A percentile compares a stretch with the other conserved stretches of the same genome.
These are phyloP conservation scores for Sycophaga agraensis DNA, from an alignment of 1,140 invertebrate genomes.

Conservation along the genomic window DNA sequence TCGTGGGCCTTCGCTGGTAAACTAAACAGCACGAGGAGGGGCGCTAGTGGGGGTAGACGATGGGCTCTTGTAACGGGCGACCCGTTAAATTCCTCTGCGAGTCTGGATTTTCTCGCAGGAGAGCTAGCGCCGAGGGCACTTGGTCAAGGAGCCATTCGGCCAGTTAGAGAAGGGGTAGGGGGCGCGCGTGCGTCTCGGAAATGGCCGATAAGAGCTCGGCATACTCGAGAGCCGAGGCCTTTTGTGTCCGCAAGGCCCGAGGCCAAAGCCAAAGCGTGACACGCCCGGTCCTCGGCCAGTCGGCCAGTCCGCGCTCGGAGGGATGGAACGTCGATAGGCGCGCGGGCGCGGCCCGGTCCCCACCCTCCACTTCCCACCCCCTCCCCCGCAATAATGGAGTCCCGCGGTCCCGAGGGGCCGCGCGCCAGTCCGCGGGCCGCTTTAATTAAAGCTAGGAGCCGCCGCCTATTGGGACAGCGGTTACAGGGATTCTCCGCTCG, in stretches of 20 bases:
- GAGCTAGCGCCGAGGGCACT: slow-evolving; percentile 16
- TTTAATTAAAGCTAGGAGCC: too few relatives aligned
- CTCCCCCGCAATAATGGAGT: slow-evolving; percentile 32
- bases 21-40: not conserved
- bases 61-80: not conserved
- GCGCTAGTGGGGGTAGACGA: not conserved
- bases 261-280: too few relatives aligned
- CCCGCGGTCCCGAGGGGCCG: too few relatives aligned
- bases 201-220: slow-evolving; percentile 41
- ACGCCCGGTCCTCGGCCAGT: too few relatives aligned
- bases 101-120: slow-evolving; percentile 12
- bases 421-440: too few relatives aligned
- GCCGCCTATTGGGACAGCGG: too few relatives aligned
- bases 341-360: too few relatives aligned
- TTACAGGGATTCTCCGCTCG: too few relatives aligned
- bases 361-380: too few relatives aligned
- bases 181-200: slow-evolving; percentile 42
- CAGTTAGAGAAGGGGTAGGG: too few relatives aligned
- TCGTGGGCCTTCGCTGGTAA: too few relatives aligned
- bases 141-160: slow-evolving; percentile 24
- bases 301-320: too few relatives aligned
- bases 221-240: slow-evolving; percentile 39
- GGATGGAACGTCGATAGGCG: slow-evolving; percentile 35
- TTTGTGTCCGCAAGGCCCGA: slow-evolving; percentile 39
- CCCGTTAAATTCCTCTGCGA: slow-evolving; percentile 6